Evolutionary conservation across 2,888 invertebrate species (phyloP).

Genomic region (Saturnia pavonia): DNA sequence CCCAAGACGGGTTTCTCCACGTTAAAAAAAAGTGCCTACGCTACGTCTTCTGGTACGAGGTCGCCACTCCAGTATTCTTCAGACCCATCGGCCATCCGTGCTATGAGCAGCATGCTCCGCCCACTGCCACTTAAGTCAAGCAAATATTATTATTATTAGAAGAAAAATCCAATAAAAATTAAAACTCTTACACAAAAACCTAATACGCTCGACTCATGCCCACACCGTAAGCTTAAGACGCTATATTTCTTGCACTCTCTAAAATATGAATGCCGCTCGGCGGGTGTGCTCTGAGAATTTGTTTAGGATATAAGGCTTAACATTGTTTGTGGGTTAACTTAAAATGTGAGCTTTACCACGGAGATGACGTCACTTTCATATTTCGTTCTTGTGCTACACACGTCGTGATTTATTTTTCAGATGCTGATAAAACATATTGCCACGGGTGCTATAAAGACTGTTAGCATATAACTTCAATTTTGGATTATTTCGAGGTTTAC

Average conservation of each 20-base stretch:
- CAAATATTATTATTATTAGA: too few relatives aligned
- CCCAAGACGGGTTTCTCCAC: too few relatives aligned
- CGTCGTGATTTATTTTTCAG: conserved; percentile 12
- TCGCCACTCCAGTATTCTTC: too few relatives aligned
- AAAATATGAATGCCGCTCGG: conserved; percentile 30
- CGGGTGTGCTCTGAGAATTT: conserved; percentile 26
- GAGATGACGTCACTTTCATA: conserved; percentile 16
- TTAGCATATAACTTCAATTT: not conserved
- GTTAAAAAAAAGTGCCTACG: too few relatives aligned
- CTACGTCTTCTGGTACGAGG: too few relatives aligned
- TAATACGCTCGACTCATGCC: conserved; percentile 14
- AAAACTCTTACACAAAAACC: not conserved
- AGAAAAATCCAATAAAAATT: not conserved
- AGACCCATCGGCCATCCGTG: too few relatives aligned
- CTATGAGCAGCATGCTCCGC: too few relatives aligned
- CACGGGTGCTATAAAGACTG: not conserved
- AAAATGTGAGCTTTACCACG: conserved; percentile 29
- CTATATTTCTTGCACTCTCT: conserved; percentile 26
- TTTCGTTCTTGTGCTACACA: conserved; percentile 13
- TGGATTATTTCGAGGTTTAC: not conserved
- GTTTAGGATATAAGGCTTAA: conserved; percentile 28
- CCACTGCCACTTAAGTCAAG: too few relatives aligned
- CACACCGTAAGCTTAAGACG: conserved; percentile 11
- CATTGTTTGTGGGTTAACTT: conserved; percentile 31
- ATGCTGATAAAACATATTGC: conserved; percentile 17